Conservation (phyloP, 2,113 vertebrate genomes). For the Dicaeum eximium region DNA sequence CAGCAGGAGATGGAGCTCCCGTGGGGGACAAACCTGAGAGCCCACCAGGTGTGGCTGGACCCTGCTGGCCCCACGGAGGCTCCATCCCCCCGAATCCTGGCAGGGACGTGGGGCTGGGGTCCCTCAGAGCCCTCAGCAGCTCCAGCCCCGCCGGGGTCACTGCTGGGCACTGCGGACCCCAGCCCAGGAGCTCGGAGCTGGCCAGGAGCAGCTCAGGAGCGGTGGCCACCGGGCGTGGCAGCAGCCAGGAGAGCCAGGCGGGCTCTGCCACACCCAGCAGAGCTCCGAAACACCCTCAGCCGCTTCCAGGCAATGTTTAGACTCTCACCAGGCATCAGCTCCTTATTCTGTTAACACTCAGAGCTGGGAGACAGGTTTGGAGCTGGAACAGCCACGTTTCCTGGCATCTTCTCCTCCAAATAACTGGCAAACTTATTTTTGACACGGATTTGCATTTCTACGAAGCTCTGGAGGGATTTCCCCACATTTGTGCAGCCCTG, state of each 20-base stretch:
- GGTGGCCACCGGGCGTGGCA: rapidly evolving
- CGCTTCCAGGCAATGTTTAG: neutral
- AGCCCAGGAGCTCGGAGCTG: neutral
- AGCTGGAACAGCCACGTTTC: neutral
- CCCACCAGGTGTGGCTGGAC: neutral
- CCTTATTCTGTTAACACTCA: neutral
- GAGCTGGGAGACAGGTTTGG: neutral
- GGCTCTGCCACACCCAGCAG: neutral
- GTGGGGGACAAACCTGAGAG: neutral
- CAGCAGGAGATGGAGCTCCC: neutral
- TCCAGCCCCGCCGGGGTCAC: neutral
- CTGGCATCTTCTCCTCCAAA: neutral
- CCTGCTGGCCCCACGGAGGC: neutral
- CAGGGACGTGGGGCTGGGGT: neutral
- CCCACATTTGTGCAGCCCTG: neutral
- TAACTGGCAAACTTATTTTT: neutral
- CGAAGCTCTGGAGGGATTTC: neutral
- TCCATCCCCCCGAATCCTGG: neutral
- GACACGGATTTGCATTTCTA: neutral
- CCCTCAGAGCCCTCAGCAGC: neutral
- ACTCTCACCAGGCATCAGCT: neutral
- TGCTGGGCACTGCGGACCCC: neutral
- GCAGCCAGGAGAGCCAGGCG: neutral
- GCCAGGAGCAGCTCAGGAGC: neutral
- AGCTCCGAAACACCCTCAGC: neutral